Conservation (phyloP, 2,888 invertebrate species). For the Gisinianus flammeolus region DNA sequence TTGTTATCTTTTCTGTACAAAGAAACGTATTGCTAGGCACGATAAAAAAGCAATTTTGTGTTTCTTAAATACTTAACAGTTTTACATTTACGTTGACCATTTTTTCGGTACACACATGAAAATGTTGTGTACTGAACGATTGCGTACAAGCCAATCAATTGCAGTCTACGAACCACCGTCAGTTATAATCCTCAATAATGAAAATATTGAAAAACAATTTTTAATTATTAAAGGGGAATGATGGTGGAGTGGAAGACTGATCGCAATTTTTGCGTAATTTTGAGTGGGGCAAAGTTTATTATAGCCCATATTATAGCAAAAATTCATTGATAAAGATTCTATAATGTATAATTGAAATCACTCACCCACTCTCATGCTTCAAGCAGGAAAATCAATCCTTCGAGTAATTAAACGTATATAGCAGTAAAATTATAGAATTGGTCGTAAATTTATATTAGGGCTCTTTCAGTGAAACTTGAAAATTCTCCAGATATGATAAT, state of each 20-base stretch:
- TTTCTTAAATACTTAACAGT: background rate
- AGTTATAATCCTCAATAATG: background rate
- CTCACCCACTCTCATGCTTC: too few relatives aligned
- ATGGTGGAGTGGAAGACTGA: too few relatives aligned
- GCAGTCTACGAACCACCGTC: background rate
- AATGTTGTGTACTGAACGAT: constrained; percentile 41
- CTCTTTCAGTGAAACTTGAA: too few relatives aligned
- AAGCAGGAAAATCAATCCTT: too few relatives aligned
- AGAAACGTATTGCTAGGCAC: background rate
- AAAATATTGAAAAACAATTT: background rate
- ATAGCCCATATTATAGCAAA: too few relatives aligned
- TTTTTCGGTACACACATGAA: constrained; percentile 28
- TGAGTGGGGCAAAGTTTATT: too few relatives aligned
- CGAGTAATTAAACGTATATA: too few relatives aligned
- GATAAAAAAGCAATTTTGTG: background rate
- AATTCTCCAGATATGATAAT: too few relatives aligned
- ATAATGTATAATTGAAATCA: too few relatives aligned
- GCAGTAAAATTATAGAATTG: too few relatives aligned
- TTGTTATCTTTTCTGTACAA: background rate
- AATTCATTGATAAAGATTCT: too few relatives aligned
- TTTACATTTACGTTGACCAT: constrained; percentile 13
- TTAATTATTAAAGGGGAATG: background rate
- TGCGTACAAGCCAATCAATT: constrained; percentile 46
- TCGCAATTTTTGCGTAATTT: background rate
- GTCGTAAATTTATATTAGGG: too few relatives aligned